Percentiles rank a stretch among this genome's conserved stretches.
These are phyloP conservation scores for Oenanthe oenanthe DNA, from an alignment of 2,113 vertebrate species.

Conservation along the genomic window DNA sequence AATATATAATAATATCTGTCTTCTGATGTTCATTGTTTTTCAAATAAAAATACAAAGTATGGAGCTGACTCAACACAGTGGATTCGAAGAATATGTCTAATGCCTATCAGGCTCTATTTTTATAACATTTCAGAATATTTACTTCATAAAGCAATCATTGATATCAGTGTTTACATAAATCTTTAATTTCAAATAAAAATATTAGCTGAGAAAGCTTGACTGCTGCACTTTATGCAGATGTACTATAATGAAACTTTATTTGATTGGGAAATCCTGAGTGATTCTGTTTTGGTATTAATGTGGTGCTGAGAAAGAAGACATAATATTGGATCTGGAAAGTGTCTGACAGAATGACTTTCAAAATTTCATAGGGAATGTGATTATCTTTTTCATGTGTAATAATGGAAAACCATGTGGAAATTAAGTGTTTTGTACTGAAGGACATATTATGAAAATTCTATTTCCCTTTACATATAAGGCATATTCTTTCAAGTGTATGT, in stretches of 20 bases:
- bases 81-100: not conserved
- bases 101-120: not conserved
- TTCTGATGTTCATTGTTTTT: not conserved
- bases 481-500: not conserved
- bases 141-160: not conserved
- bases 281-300: not conserved
- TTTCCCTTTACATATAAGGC: not conserved
- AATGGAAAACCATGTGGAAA: not conserved
- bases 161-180: not conserved
- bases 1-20: not conserved
- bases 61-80: not conserved
- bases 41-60: not conserved
- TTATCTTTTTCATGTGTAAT: not conserved
- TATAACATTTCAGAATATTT: not conserved
- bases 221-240: not conserved
- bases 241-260: not conserved
- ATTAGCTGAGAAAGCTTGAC: not conserved
- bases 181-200: not conserved
- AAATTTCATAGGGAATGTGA: not conserved
- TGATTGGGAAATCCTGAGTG: not conserved
- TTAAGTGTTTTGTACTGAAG: not conserved
- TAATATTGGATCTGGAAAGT: not conserved
- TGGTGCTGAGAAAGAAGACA: not conserved
- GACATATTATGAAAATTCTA: constrained; percentile 12
- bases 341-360: not conserved